Conservation (phyloP, 2,797 vertebrate species). For the Galaxias olidus region DNA sequence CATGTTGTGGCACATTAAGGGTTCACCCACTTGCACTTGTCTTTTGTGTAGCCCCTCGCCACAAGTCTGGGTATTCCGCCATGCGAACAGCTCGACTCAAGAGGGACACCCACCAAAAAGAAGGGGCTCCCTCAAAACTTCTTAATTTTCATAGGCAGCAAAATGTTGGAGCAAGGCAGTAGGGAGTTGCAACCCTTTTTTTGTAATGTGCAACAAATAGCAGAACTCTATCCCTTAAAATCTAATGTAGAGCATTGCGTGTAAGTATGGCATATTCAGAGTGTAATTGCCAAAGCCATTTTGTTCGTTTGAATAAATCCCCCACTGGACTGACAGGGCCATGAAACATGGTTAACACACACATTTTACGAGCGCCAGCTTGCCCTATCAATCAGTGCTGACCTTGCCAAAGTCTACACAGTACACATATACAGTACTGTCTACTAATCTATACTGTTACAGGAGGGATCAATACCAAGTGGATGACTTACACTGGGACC, state of each 20-base stretch:
- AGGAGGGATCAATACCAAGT: slow-evolving; percentile 40
- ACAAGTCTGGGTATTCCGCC: slow-evolving; percentile 12
- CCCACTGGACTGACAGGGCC: too few species aligned
- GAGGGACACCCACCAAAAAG: slow-evolving; percentile 34
- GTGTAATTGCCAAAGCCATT: too few species aligned
- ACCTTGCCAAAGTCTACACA: slow-evolving; percentile 40
- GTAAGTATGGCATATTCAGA: too few species aligned
- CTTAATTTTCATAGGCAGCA: slow-evolving; percentile 9
- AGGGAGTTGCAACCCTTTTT: too few species aligned
- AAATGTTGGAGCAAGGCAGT: neutral
- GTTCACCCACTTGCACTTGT: slow-evolving; percentile 29
- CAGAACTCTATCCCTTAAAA: too few species aligned
- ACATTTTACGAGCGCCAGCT: too few species aligned
- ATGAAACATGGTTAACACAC: neutral
- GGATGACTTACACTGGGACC: slow-evolving; percentile 21
- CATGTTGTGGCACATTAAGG: slow-evolving; percentile 33
- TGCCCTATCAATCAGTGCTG: too few species aligned
- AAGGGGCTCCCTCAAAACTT: slow-evolving; percentile 15
- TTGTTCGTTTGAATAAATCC: too few species aligned
- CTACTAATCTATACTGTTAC: slow-evolving; percentile 21
- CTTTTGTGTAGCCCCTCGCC: slow-evolving; percentile 9
- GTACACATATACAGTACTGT: too few species aligned
- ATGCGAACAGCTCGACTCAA: slow-evolving; percentile 15
- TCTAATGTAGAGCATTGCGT: too few species aligned
- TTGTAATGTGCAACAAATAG: too few species aligned